Percentiles rank a stretch among this genome's conserved stretches.
phyloP scores from a whole-genome alignment of 2,797 vertebrate species.

The Aselliscus stoliczkanus region DNA sequence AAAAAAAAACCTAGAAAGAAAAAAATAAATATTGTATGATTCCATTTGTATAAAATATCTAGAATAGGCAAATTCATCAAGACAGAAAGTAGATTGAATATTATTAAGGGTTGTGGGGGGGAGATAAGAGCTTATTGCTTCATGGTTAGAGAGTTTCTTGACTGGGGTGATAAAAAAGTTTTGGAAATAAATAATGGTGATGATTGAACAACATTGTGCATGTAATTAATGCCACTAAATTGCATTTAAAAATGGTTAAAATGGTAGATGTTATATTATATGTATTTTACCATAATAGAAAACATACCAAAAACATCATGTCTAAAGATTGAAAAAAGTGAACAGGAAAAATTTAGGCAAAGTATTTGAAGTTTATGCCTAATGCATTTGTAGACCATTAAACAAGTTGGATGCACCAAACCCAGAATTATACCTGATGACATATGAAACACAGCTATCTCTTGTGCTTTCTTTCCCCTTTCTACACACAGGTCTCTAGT shows the following conservation, averaged over 20 bases:
- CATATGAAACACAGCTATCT: background rate
- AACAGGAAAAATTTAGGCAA: background rate
- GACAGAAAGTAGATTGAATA: background rate
- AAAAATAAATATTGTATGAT: background rate
- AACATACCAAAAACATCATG: background rate
- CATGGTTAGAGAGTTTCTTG: background rate
- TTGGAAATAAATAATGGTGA: background rate
- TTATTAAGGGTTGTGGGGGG: background rate
- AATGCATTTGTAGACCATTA: background rate
- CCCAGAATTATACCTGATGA: background rate
- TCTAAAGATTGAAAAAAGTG: slow-evolving; percentile 7
- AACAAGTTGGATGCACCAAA: background rate
- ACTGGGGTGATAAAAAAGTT: background rate
- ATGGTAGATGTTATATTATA: background rate
- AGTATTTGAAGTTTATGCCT: background rate
- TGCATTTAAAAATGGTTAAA: background rate
- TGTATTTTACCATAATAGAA: background rate
- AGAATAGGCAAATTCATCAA: background rate
- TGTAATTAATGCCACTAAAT: background rate
- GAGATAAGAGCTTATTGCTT: background rate
- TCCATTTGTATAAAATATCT: background rate
- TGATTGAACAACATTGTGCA: background rate
- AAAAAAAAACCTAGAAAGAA: background rate
- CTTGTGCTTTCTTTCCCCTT: background rate
- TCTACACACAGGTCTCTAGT: background rate